Conservation (phyloP, 2,797 vertebrate species). For the Etheostoma perlongum region DNA sequence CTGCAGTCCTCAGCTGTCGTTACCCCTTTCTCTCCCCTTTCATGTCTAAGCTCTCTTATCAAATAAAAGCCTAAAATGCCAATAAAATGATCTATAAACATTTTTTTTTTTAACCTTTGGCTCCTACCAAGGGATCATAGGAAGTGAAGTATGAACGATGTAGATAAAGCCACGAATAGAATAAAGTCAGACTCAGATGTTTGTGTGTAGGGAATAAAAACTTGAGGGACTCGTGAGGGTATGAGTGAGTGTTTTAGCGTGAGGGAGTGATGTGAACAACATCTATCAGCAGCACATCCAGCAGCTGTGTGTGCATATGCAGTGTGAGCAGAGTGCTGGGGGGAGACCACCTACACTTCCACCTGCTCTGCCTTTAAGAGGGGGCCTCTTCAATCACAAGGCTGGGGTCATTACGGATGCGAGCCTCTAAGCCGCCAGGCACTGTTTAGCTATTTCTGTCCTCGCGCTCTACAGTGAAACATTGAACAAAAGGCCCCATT, state of each 20-base stretch:
- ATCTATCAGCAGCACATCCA: slow-evolving; percentile 41
- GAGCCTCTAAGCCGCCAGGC: slow-evolving; percentile 70
- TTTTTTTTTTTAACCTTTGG: too few species aligned
- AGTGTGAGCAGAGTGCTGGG: slow-evolving; percentile 67
- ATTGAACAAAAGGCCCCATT: slow-evolving; percentile 67
- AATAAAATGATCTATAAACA: too few species aligned
- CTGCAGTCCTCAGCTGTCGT: too few species aligned
- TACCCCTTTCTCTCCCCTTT: too few species aligned
- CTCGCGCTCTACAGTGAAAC: slow-evolving; percentile 66
- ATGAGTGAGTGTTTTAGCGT: slow-evolving; percentile 18
- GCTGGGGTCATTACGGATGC: slow-evolving; percentile 80
- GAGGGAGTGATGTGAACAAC: slow-evolving; percentile 49
- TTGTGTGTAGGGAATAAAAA: slow-evolving; percentile 15
- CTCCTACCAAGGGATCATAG: background rate
- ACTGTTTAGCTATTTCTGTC: slow-evolving; percentile 84
- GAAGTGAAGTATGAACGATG: background rate
- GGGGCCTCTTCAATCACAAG: slow-evolving; percentile 80
- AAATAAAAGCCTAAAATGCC: too few species aligned
- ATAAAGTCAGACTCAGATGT: background rate
- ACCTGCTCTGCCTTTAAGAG: slow-evolving; percentile 80
- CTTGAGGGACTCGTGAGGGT: slow-evolving; percentile 4
- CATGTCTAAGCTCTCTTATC: too few species aligned
- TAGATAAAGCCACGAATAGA: slow-evolving; percentile 10
- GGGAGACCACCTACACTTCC: slow-evolving; percentile 84
- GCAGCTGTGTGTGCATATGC: slow-evolving; percentile 58